A percentile compares a stretch with the other conserved stretches of the same genome.
Conservation (phyloP, 2,888 invertebrate genomes). For the Xylota sylvarum region DNA sequence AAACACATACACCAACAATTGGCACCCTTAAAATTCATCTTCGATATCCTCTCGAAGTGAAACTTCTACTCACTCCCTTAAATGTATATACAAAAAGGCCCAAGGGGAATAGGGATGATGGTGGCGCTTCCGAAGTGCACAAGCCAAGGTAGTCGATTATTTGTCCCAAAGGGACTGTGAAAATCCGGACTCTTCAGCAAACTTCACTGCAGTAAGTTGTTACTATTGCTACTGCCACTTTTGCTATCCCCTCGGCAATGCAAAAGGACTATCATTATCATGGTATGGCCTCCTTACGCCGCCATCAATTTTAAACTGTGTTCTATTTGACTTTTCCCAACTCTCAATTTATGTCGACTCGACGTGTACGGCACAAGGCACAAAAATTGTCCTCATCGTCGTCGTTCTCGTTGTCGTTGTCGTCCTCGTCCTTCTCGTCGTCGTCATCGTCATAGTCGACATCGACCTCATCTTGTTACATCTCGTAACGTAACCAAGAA, state of each 20-base stretch:
- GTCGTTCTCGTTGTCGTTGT: not conserved
- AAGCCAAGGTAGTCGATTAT: conserved; percentile 57
- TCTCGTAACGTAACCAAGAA: conserved; percentile 39
- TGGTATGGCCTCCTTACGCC: conserved; percentile 20
- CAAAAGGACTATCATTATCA: conserved; percentile 54
- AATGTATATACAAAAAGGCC: conserved; percentile 39
- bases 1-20: conserved; percentile 16
- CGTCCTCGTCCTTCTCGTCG: too few species aligned
- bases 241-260: conserved; percentile 4
- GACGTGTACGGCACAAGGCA: conserved; percentile 52
- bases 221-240: conserved; percentile 28
- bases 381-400: conserved; percentile 23
- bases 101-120: conserved; percentile 12
- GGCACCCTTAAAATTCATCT: conserved; percentile 54
- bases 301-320: conserved; percentile 59
- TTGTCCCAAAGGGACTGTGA: not conserved
- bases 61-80: not conserved
- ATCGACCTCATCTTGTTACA: conserved; percentile 36
- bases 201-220: conserved; percentile 55
- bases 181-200: conserved; percentile 17
- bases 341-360: conserved; percentile 58
- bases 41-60: conserved; percentile 37
- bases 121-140: conserved; percentile 24
- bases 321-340: conserved; percentile 62
- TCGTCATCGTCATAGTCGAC: too few species aligned